phyloP scores from a whole-genome alignment of 2,113 vertebrate genomes.

The Ictalurus punctatus region DNA sequence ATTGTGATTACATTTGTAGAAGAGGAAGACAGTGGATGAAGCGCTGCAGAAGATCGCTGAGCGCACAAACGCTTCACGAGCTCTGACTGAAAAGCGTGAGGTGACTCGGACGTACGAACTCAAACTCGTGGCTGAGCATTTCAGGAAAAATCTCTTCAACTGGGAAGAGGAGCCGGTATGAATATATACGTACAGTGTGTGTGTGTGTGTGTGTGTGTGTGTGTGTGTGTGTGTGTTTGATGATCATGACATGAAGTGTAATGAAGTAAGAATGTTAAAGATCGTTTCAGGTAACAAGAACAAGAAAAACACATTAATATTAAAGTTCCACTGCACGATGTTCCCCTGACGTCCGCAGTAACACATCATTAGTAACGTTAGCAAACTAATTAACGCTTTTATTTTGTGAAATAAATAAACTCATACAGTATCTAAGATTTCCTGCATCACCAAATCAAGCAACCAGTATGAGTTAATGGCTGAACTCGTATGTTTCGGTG shows the following conservation, averaged over 20 bases:
- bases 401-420: neutral
- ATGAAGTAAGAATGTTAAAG: neutral
- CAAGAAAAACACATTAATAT: too few species aligned
- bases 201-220: neutral
- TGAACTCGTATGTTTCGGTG: too few species aligned
- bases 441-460: too few species aligned
- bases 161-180: constrained; percentile 17
- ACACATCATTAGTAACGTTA: too few species aligned
- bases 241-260: neutral
- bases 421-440: too few species aligned
- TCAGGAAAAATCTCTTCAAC: constrained; percentile 12
- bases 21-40: constrained; percentile 4
- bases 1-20: neutral
- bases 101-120: constrained; percentile 3
- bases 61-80: neutral
- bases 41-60: constrained; percentile 11
- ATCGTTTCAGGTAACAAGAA: neutral
- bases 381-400: too few species aligned
- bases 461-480: too few species aligned
- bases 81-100: neutral
- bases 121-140: constrained; percentile 22
- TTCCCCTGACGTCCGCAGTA: too few species aligned
- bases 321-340: too few species aligned
- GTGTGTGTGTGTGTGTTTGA: neutral
- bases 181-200: neutral